Base-by-base conservation (phyloP, 2,797 vertebrate species). In the Labeo calbasu region DNA sequence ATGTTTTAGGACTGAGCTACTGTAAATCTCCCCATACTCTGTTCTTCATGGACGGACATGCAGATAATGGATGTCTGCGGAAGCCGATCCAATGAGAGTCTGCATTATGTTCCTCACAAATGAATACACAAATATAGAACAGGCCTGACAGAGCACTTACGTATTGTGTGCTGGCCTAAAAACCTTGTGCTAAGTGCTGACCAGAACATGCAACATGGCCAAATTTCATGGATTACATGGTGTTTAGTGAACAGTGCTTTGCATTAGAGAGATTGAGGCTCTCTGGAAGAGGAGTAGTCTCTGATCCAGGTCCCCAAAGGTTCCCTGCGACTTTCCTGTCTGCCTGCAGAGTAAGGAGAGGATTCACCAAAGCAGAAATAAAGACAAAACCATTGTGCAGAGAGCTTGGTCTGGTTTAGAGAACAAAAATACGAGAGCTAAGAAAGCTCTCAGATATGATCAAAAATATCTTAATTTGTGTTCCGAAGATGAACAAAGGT, bases 261-360 rank as follows among this genome's bases (percentile, higher is more conserved):
- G 14, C 21, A 40, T 69, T 51, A 51, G 46, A 79, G 63, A 53
- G 13, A 68, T 10, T 14, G 55, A 51, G 59, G 25, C 48, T 66
- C 25, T 28, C 25, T 81, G 75, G 82, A 32, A 80, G 84, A 68
- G 79, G 77, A 51, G 63, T 82, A 77, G 70, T 63, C 85, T 85
- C 84, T 88, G 89, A 88, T 84, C 88, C 82, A 46, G 51, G 46
- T 88, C 84, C 81, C 80, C 36, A 1, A 79, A 23, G 65, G 79
- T 79, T 82, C 70, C 32, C 72, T 71, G 78, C 77, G 84, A 84
- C 86, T 83, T 82, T 82, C 66, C 72, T 25, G 21, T 82, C 70
- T 51, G 78, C 72, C 82, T 32, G 61, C 63, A 14, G 69, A 84
- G 61, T 43, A 17, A 68, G 71, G 68, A 84, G 84, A 72, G 28